Base-by-base conservation (phyloP, 2,113 vertebrate genomes). In the Sphaerodactylus townsendi region DNA sequence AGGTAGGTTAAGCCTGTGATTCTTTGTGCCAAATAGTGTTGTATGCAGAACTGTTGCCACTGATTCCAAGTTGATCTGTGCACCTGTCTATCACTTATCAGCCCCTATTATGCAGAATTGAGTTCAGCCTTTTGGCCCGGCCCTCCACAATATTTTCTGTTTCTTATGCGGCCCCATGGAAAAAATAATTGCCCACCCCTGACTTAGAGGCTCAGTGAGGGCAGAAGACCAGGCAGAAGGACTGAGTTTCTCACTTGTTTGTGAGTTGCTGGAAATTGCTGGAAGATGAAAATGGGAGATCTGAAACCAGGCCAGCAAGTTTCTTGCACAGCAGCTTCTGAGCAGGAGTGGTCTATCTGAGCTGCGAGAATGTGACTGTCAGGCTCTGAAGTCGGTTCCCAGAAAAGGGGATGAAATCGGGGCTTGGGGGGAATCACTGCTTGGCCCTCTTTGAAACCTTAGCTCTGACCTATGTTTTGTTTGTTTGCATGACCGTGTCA, bases 391-490 rank as follows among this genome's bases (percentile, higher is more conserved):
- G 66, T 15, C 39, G 35, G 4, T 69, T 69, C 33, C 5, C 17
- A 35, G 33, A 15, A 35, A n/a, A 35, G 11, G 5, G 33, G 15
- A 19, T 14, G 2, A 2, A 2, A n/a, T 5, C 15, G 1, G 17
- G 33, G 33, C 9, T 30, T 4, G 8, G 1, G 46, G 53, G 48
- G 11, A 37, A 35, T 21, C 23, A 15, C 33, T 2, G 2, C 19
- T 37, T 8, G 59, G 59, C 28, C 25, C 44, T 71, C 41, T 73
- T 74, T 82, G 46, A 80, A 23, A 28, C 62, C 56, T 83, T 84
- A 81, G 62, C 75, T 69, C 62, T 77, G 62, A 37, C 90, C 1
- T 91, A 70, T 64, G 62, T 5, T 23, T 33, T 53, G 10, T 68
- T 53, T 37, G 30, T 53, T 23, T 37, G 15, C 48, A 56, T 41